Evolutionary conservation across 1,140 invertebrate species (phyloP), one percentile per base, ranked within the genome.

Genomic region (Brevipalpus yothersi): DNA sequence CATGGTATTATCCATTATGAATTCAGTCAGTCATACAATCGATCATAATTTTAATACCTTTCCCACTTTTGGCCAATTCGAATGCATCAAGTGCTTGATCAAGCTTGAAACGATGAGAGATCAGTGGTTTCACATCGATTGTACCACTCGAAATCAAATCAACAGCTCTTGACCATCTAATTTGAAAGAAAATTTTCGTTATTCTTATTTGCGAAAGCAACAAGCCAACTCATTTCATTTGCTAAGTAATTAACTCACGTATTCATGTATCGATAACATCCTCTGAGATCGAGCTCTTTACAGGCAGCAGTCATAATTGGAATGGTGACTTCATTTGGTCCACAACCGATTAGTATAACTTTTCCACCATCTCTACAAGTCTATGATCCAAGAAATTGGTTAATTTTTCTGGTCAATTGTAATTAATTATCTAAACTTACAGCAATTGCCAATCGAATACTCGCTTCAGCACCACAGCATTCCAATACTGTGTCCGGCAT

Each of bases 21-120:
- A 31, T 56, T 56, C 43, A 57, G 9, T 58, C 39, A 31, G 15
- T 7, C 13, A 11, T 4, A 51, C 58, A 58, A 31, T 58, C 47
- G 15, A 94, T 93, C 78, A 95, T 86, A 64, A 96, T 82, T 74
- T 96, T 96, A 64, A 96, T 82, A 42, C 75, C 82, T 62, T 68
- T 64, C 45, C 81, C 80, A 53, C 76, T 77, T 63, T 78, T 79
- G 0, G 87, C 79, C 4, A 80, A 81, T 65, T 94, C 81, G 70
- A 94, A 95, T 0, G 92, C 91, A 69, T 90, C 73, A 0, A 81
- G 62, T 0, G 85, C 81, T 58, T 95, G 79, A 66, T 90, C 86
- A 1, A 97, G 72, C 58, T 76, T 77, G 69, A 80, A 97, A 67
- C 85, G 81, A 72, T 96, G 91, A 1, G 90, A 93, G 15, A 95